Conservation (phyloP, 2,797 vertebrate genomes). For the Halcyon leucocephala region DNA sequence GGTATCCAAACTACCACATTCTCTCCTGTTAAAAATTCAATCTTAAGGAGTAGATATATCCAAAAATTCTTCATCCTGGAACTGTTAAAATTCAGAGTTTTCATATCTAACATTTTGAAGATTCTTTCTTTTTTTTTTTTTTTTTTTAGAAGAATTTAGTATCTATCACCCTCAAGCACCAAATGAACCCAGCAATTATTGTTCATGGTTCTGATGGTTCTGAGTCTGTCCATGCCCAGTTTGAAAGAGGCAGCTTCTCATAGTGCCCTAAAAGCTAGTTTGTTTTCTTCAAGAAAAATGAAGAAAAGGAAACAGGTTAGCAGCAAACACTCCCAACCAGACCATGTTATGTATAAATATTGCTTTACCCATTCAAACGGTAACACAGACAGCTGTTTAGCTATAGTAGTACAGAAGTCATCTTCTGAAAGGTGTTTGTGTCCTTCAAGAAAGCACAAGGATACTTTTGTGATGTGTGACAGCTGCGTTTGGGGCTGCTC, state of each 20-base stretch:
- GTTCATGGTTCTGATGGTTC: accelerated
- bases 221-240: neutral
- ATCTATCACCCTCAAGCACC: neutral
- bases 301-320: neutral
- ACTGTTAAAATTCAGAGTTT: neutral
- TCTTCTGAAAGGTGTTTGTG: neutral
- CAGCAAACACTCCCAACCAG: neutral
- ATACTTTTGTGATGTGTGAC: neutral
- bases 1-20: neutral
- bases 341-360: neutral
- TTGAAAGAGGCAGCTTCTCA: neutral
- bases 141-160: neutral
- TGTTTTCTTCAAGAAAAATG: neutral
- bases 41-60: neutral
- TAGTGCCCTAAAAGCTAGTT: neutral
- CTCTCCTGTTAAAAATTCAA: accelerated
- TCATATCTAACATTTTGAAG: neutral
- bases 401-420: neutral
- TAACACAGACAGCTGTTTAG: neutral
- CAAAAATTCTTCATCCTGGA: neutral
- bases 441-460: neutral
- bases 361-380: neutral
- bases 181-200: neutral
- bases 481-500: neutral
- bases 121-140: neutral